Evolutionary conservation across 2,888 invertebrate genomes (phyloP).

Genomic region (Drosophila merina): DNA sequence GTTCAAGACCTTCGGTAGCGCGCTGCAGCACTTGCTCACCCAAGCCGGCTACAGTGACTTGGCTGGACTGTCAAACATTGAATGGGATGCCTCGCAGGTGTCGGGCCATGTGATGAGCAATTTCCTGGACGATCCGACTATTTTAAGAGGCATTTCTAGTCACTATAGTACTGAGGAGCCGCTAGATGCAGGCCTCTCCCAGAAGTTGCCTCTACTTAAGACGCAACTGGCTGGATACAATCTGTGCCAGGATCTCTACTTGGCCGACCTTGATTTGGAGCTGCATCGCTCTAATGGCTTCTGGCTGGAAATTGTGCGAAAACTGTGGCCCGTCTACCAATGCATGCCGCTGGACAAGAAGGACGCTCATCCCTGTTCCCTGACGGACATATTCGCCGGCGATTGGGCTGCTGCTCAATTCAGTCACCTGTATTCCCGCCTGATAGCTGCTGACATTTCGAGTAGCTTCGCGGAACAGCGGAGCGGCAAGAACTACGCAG

Average conservation of each 20-base stretch:
- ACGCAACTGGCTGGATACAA: conserved; percentile 92
- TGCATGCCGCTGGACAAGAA: conserved; percentile 90
- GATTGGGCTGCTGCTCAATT: conserved; percentile 95
- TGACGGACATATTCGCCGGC: conserved; percentile 92
- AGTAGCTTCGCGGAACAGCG: conserved; percentile 89
- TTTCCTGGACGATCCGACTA: conserved; percentile 89
- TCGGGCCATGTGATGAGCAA: conserved; percentile 92
- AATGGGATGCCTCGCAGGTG: conserved; percentile 96
- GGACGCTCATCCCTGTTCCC: conserved; percentile 94
- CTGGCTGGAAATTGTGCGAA: conserved; percentile 92
- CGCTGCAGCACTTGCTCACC: conserved; percentile 93
- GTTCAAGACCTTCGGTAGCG: conserved; percentile 94
- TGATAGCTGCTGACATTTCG: conserved; percentile 96
- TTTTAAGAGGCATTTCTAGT: conserved; percentile 87
- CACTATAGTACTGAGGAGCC: conserved; percentile 91
- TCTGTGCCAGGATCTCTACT: conserved; percentile 92
- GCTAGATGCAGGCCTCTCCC: conserved; percentile 87
- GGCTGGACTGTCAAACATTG: conserved; percentile 93
- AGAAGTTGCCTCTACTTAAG: conserved; percentile 87
- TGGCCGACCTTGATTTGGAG: conserved; percentile 92
- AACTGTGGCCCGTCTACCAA: conserved; percentile 92
- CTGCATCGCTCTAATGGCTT: conserved; percentile 90
- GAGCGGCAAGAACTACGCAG: conserved; percentile 80
- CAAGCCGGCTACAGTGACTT: conserved; percentile 92
- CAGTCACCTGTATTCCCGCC: conserved; percentile 92